These are phyloP conservation scores for Drosophila mercatorum DNA, from an alignment of 2,888 invertebrate genomes.

Conservation along the genomic window DNA sequence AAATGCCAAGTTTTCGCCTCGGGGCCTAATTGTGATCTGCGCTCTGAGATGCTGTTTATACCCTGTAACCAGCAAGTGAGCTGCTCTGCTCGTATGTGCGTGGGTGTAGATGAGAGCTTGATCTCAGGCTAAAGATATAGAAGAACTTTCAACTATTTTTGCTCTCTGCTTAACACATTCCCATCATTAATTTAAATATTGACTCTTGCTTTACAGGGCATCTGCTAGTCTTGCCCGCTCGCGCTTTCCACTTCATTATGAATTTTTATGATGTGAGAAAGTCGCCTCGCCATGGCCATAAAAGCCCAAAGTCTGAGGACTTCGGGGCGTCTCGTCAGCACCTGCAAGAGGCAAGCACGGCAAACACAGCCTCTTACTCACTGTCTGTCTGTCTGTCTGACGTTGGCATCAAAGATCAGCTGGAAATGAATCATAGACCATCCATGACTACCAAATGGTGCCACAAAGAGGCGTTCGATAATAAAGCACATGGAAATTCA, in stretches of 20 bases:
- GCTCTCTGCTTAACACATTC: not conserved
- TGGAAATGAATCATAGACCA: conserved; percentile 64
- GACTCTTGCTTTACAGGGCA: conserved; percentile 5
- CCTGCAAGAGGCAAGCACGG: conserved; percentile 14
- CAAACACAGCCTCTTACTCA: conserved; percentile 22
- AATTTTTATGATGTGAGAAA: conserved; percentile 55
- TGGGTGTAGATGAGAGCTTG: not conserved
- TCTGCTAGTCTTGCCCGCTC: not conserved
- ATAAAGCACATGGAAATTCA: conserved; percentile 70
- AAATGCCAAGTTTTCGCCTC: conserved; percentile 10
- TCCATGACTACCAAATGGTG: conserved; percentile 57
- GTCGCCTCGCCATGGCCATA: conserved; percentile 46
- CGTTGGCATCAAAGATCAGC: conserved; percentile 56
- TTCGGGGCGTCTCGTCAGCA: conserved; percentile 43
- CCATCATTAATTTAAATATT: not conserved
- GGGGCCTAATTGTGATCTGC: conserved; percentile 42
- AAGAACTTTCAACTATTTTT: no score
- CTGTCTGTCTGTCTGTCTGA: conserved; percentile 32
- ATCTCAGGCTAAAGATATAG: not conserved
- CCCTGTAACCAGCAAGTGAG: not conserved
- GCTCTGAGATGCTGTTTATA: conserved; percentile 19
- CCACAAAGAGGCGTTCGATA: conserved; percentile 71
- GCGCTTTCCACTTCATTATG: not conserved
- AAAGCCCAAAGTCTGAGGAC: conserved; percentile 47
- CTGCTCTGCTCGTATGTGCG: not conserved